Evolutionary conservation across 2,113 vertebrate species (phyloP).

Genomic region (Ibidorhyncha struthersii): DNA sequence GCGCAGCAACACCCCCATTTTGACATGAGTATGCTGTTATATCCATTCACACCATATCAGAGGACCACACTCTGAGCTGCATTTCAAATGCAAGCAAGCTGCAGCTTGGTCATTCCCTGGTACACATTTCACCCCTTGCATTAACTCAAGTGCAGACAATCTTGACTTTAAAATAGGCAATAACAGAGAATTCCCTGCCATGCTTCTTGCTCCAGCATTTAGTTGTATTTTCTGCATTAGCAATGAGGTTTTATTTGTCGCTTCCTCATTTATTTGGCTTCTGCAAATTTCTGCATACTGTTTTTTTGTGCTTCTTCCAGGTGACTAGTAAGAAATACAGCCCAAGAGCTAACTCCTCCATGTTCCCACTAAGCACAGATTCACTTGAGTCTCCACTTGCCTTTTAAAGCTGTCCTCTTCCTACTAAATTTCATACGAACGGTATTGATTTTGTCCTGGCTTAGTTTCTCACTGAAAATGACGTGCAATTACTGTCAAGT

Average conservation of each 20-base stretch:
- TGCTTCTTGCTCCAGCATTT: background rate
- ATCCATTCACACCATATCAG: background rate
- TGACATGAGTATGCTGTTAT: background rate
- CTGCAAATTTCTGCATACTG: background rate
- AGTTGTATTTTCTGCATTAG: background rate
- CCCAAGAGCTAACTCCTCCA: background rate
- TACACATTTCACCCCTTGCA: background rate
- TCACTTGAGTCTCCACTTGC: background rate
- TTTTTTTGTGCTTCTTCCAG: background rate
- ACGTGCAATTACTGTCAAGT: slow-evolving; percentile 6
- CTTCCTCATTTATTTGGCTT: background rate
- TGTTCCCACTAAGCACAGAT: background rate
- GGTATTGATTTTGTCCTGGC: background rate
- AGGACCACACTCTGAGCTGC: background rate
- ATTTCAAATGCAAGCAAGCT: slow-evolving; percentile 12
- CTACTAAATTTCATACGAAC: background rate
- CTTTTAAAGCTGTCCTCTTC: background rate
- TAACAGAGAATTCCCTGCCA: background rate
- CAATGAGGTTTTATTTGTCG: background rate
- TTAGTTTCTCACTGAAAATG: background rate
- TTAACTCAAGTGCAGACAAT: background rate
- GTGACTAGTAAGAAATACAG: background rate
- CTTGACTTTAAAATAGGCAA: background rate
- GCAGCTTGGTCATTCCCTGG: background rate
- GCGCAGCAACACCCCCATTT: fast-evolving